A percentile compares a stretch with the other conserved stretches of the same genome.
phyloP scores from a whole-genome alignment of 1,140 invertebrate species.

The Cataglyphis hispanica region DNA sequence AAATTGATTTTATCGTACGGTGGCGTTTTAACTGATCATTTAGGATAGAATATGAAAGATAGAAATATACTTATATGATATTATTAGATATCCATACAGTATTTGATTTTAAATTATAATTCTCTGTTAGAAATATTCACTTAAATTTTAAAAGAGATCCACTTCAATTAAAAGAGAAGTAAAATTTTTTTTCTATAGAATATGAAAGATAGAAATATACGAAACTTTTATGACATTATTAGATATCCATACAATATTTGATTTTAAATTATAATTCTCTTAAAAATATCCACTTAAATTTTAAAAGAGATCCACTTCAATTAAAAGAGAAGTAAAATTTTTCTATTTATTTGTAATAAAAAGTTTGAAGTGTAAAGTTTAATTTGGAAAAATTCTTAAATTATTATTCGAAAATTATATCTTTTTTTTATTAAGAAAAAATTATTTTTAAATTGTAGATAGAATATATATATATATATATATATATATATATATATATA shows the following conservation, averaged over 20 bases:
- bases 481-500: too few relatives aligned
- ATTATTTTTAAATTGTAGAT: background rate
- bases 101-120: background rate
- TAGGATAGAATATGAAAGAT: background rate
- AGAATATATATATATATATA: too few relatives aligned
- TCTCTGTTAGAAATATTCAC: background rate
- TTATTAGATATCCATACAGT: background rate
- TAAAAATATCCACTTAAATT: background rate
- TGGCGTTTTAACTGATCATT: slow-evolving; percentile 14
- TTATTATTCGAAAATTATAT: background rate
- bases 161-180: background rate
- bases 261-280: background rate
- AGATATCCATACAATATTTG: background rate
- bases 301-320: background rate
- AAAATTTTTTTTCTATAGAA: background rate
- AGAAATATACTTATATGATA: background rate
- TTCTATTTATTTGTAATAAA: background rate
- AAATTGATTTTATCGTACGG: slow-evolving; percentile 49
- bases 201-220: background rate
- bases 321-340: background rate
- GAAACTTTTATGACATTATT: too few relatives aligned
- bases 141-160: background rate
- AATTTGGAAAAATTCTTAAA: background rate
- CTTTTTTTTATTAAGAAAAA: background rate
- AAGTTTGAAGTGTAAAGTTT: background rate